Evolutionary conservation across 2,888 invertebrate species (phyloP).

Genomic region (Drosophila macrospina): DNA sequence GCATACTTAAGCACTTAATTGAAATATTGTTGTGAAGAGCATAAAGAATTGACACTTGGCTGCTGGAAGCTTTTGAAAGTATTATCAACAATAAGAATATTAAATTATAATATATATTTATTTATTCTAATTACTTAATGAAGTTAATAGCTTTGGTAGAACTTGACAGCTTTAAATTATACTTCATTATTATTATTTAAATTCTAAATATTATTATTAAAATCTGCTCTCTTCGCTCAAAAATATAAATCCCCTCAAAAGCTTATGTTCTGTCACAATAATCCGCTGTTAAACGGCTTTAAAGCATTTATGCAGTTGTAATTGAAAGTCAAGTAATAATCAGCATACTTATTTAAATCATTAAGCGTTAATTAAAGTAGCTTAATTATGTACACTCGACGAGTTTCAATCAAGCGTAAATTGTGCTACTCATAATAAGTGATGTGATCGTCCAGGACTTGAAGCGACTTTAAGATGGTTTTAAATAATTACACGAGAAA

Average conservation of each 20-base stretch:
- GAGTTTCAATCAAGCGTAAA: constrained; percentile 47
- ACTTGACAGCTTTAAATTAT: no score
- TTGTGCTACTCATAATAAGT: constrained; percentile 15
- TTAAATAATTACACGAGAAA: constrained; percentile 64
- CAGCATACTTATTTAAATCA: constrained; percentile 21
- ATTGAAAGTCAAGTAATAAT: constrained; percentile 16
- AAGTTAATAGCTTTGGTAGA: no score
- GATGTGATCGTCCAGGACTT: constrained; percentile 15
- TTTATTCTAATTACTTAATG: no score
- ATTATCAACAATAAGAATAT: no score
- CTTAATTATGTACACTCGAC: constrained; percentile 24
- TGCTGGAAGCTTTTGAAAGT: no score
- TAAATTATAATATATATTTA: no score
- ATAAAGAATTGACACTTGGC: no score
- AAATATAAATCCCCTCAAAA: neutral
- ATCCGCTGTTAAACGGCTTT: neutral
- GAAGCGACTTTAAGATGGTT: constrained; percentile 38
- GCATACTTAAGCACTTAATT: neutral
- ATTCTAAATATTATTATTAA: no score
- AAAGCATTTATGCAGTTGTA: no score
- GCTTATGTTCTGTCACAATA: neutral
- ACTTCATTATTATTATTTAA: no score
- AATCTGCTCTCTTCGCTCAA: neutral
- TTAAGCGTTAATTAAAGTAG: constrained; percentile 25
- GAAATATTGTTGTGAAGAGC: neutral